phyloP scores from a whole-genome alignment of 2,797 vertebrate genomes.

The Chelmon rostratus region DNA sequence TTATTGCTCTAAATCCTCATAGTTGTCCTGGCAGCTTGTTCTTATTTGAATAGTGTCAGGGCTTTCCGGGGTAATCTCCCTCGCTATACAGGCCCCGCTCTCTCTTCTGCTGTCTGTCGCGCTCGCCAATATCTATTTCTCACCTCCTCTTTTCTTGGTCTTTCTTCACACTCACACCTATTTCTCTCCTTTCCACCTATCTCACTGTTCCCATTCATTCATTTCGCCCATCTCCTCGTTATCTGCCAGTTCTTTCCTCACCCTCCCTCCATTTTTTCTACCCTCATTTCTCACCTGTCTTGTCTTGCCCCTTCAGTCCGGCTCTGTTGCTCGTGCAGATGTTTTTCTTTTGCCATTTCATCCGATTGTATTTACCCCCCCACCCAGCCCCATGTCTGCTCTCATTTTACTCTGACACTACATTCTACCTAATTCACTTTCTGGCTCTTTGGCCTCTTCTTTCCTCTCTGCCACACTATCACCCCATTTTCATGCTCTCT shows the following conservation, averaged over 20 bases:
- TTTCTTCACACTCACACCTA: slow-evolving; percentile 43
- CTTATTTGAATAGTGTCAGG: slow-evolving; percentile 76
- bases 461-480: slow-evolving; percentile 29
- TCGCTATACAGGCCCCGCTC: not conserved
- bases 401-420: slow-evolving; percentile 37
- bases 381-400: not conserved
- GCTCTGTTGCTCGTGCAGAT: slow-evolving; percentile 39
- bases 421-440: slow-evolving; percentile 27
- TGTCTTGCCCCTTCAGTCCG: slow-evolving; percentile 12
- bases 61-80: slow-evolving; percentile 58
- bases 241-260: slow-evolving; percentile 26
- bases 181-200: slow-evolving; percentile 37
- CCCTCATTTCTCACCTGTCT: slow-evolving; percentile 60
- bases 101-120: slow-evolving; percentile 1
- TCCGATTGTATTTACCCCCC: slow-evolving; percentile 30
- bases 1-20: slow-evolving; percentile 77
- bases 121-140: slow-evolving; percentile 53
- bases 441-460: slow-evolving; percentile 28
- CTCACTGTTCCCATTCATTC: slow-evolving; percentile 38
- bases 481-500: slow-evolving; percentile 39
- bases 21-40: slow-evolving; percentile 71
- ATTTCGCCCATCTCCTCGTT: slow-evolving; percentile 41
- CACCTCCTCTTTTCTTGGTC: slow-evolving; percentile 37
- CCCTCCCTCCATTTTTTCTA: slow-evolving; percentile 29
- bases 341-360: slow-evolving; percentile 39